Evolutionary conservation across 2,113 vertebrate genomes (phyloP), one percentile per base, ranked within the genome.

Genomic region (Nyctibius bracteatus): DNA sequence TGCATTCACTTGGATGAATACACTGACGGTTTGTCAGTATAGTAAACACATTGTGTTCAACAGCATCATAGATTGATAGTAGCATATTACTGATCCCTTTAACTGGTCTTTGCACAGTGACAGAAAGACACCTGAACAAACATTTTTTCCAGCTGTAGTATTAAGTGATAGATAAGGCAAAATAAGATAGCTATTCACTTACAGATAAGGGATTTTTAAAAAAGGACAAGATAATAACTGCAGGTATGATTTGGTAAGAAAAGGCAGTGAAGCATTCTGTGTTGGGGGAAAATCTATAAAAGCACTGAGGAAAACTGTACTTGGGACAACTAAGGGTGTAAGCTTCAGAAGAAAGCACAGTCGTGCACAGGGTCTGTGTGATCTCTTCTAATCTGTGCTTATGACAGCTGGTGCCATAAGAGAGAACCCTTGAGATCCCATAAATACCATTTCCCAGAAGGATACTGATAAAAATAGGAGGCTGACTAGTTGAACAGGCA

Each of bases 51-150:
- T 35, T 73, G 17, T 44, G 57, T 43, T 81, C 39, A 54, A 51
- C 51, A 59, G 28, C 25, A 74, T 28, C 2, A 3, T 24, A 35
- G 61, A 85, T 72, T 83, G 81, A 55, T 6, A 78, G 55, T 8
- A 70, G 6, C 28, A 25, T 70, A 94, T 80, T 55, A 73, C 78
- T 52, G 23, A 43, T 41, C 19, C 35, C 31, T 87, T 51, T 58
- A 33, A 58, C 58, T 73, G n/a, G 35, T 78, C 77, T 90, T 90
- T 90, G 9, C 67, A 88, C 47, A 21, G 58, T 62, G 79, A 55
- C 62, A 91, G 55, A 71, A 93, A 82, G 19, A 73, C 46, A 93
- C 67, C 63, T 88, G 72, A 92, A 61, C 73, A 96, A 96, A 87
- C 35, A 61, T 62, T 73, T 77, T 87, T 91, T 10, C 49, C 23